Conservation (phyloP, 2,113 vertebrate species). For the Malurus elegans region DNA sequence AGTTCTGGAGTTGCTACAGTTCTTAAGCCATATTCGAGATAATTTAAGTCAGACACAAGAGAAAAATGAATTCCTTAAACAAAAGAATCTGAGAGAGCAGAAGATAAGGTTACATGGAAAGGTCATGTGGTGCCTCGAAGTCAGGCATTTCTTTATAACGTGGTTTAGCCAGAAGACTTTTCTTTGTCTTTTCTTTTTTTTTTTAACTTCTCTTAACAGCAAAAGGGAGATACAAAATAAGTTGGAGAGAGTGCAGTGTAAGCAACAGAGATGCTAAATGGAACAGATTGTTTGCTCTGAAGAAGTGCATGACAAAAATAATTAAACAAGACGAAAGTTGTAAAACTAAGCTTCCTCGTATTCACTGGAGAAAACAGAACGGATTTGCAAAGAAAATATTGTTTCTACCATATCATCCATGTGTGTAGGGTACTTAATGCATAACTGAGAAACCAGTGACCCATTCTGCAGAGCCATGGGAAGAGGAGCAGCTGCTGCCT, state of each 20-base stretch:
- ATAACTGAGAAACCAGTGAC: not conserved
- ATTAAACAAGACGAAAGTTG: not conserved
- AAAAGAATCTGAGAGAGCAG: not conserved
- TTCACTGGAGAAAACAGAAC: not conserved
- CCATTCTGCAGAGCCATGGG: not conserved
- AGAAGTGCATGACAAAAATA: not conserved
- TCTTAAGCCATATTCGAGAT: not conserved
- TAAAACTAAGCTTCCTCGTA: not conserved
- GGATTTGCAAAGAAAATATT: not conserved
- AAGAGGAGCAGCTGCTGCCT: not conserved
- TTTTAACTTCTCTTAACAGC: not conserved
- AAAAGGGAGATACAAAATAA: not conserved
- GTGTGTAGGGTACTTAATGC: not conserved
- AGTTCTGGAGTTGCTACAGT: not conserved
- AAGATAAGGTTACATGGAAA: not conserved
- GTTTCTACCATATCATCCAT: not conserved
- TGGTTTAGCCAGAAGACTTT: not conserved
- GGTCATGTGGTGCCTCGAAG: accelerated
- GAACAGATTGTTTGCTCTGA: not conserved
- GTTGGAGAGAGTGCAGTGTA: not conserved
- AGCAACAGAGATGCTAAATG: not conserved
- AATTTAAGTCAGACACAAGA: not conserved
- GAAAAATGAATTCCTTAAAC: not conserved
- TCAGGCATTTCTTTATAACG: not conserved
- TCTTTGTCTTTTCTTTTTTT: not conserved